Conservation (phyloP, 2,888 invertebrate species). For the Aleiodes alternator region DNA sequence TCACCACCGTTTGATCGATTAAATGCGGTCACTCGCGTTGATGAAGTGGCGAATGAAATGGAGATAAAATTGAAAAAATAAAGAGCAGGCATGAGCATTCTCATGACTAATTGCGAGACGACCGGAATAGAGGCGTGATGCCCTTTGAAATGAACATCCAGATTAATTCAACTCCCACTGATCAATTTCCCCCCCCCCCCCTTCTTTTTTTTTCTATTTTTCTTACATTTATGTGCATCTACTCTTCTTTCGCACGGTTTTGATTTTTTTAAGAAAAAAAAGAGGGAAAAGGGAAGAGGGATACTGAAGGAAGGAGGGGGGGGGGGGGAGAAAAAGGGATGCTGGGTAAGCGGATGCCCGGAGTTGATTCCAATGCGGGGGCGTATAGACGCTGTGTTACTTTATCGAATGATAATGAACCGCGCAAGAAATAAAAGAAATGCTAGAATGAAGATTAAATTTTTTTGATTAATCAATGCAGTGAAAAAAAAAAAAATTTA, state of each 20-base stretch:
- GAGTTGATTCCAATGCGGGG: constrained; percentile 53
- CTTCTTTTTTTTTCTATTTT: background rate
- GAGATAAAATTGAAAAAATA: too few relatives aligned
- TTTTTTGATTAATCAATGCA: background rate
- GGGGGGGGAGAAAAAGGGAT: constrained; percentile 24
- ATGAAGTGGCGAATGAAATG: background rate
- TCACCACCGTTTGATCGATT: constrained; percentile 6
- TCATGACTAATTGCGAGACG: constrained; percentile 22
- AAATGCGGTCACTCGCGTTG: background rate
- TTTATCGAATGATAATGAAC: constrained; percentile 50
- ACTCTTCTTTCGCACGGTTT: constrained; percentile 28
- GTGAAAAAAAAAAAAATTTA: too few relatives aligned
- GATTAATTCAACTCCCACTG: constrained; percentile 34
- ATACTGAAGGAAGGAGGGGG: background rate
- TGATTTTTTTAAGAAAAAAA: background rate
- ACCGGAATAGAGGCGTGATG: constrained; percentile 22
- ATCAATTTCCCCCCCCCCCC: constrained; percentile 7
- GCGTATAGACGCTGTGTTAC: constrained; percentile 39
- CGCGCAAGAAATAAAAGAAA: background rate
- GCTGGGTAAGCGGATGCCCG: constrained; percentile 51
- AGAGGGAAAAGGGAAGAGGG: constrained; percentile 33
- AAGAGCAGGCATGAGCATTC: background rate
- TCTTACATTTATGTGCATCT: background rate
- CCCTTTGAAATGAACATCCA: constrained; percentile 14
- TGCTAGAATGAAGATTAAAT: background rate